phyloP scores from a whole-genome alignment of 2,888 invertebrate genomes.

The Cryptosula pallasiana region DNA sequence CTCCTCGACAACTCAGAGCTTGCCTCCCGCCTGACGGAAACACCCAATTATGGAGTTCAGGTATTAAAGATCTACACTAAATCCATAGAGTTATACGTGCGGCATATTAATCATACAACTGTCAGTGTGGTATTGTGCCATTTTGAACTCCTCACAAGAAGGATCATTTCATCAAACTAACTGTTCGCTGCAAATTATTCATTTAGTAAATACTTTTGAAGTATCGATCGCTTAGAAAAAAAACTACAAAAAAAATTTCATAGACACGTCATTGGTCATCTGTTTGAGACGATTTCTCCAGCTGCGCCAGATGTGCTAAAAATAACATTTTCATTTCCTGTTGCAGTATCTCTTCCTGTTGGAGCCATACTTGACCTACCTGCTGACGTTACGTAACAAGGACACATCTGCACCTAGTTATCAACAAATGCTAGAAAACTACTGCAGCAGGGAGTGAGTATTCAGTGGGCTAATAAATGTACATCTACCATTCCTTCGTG shows the following conservation, averaged over 20 bases:
- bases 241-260: too few relatives aligned
- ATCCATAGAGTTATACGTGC: too few relatives aligned
- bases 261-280: too few relatives aligned
- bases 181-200: too few relatives aligned
- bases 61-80: too few relatives aligned
- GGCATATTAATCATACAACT: too few relatives aligned
- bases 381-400: not conserved
- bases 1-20: not conserved
- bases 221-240: too few relatives aligned
- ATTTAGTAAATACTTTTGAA: too few relatives aligned
- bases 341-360: constrained; percentile 18
- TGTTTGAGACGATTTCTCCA: too few relatives aligned
- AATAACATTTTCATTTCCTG: not conserved
- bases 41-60: not conserved
- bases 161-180: too few relatives aligned
- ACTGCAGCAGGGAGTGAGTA: not conserved
- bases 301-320: not conserved
- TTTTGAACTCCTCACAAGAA: too few relatives aligned
- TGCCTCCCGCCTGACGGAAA: not conserved
- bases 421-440: not conserved
- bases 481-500: not conserved
- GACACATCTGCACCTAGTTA: not conserved
- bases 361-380: constrained; percentile 7
- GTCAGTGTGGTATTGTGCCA: too few relatives aligned
- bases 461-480: not conserved